Conservation (phyloP, 1,140 invertebrate genomes). For the Polypedilum vanderplanki region DNA sequence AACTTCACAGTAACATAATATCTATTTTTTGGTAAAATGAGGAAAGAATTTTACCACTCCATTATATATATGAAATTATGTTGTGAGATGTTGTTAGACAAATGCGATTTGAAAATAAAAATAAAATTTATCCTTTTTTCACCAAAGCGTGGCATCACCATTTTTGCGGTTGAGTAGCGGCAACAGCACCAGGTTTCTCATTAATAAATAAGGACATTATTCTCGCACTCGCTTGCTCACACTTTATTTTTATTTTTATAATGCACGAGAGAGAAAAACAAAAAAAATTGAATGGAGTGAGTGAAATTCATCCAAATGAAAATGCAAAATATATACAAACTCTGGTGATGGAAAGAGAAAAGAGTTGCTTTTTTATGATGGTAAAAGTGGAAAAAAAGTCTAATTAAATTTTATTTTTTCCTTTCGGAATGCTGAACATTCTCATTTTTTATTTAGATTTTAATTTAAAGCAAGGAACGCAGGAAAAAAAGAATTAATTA, state of each 20-base stretch:
- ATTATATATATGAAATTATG: neutral
- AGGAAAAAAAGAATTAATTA: constrained; percentile 24
- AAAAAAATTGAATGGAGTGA: neutral
- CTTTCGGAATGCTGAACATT: neutral
- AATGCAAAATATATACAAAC: neutral
- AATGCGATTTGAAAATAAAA: constrained; percentile 26
- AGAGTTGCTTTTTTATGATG: neutral
- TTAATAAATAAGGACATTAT: constrained; percentile 24
- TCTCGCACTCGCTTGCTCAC: neutral
- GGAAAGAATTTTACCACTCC: constrained; percentile 21
- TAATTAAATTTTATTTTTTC: constrained; percentile 24
- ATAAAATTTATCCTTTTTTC: constrained; percentile 19
- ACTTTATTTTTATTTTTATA: neutral
- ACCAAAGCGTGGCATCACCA: constrained; percentile 15
- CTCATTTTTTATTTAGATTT: constrained; percentile 28
- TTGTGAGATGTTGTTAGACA: constrained; percentile 2
- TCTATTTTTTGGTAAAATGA: neutral
- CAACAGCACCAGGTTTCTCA: constrained; percentile 19
- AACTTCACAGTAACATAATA: neutral
- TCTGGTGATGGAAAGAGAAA: neutral
- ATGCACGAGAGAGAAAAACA: constrained; percentile 1
- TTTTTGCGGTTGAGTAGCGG: neutral
- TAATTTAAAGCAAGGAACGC: constrained; percentile 8
- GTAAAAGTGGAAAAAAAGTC: neutral
- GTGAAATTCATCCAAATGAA: neutral